A percentile compares a stretch with the other conserved stretches of the same genome.
Evolutionary conservation across 64 coral and sea anemone species (phyloP).

Genomic region (Cladopsammia gracilis): DNA sequence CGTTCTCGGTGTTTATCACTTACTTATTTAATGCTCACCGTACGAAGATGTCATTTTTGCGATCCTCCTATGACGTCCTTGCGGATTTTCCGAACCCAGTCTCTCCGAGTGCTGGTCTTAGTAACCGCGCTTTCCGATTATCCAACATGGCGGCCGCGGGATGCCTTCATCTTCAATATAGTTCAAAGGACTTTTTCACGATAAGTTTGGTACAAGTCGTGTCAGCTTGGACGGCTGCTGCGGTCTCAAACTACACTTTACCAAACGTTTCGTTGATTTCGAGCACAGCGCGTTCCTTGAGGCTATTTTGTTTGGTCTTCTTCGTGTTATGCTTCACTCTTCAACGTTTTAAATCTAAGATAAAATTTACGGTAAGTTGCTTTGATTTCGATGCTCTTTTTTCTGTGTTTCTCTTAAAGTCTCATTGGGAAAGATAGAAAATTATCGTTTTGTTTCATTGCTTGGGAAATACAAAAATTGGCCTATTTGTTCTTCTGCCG

Average conservation of each 20-base stretch:
- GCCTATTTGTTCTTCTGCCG: too few species aligned
- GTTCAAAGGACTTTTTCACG: constrained; percentile 30
- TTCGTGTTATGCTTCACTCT: constrained; percentile 21
- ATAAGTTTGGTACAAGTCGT: constrained; percentile 40
- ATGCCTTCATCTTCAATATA: neutral
- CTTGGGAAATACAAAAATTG: too few species aligned
- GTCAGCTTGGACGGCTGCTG: constrained; percentile 37
- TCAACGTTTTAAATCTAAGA: neutral
- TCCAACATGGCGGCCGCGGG: constrained; percentile 54
- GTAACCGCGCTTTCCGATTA: neutral
- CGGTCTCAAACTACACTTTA: constrained; percentile 62
- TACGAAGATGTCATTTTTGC: too few species aligned
- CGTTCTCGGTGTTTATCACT: too few species aligned
- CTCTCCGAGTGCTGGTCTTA: too few species aligned
- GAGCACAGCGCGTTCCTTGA: constrained; percentile 8
- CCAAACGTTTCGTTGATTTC: constrained; percentile 29
- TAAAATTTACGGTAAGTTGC: constrained; percentile 26
- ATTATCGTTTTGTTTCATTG: neutral
- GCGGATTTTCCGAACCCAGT: too few species aligned
- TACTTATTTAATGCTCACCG: too few species aligned
- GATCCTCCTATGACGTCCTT: too few species aligned
- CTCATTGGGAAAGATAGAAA: neutral
- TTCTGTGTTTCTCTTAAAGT: neutral
- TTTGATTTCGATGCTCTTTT: neutral
- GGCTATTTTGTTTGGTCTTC: constrained; percentile 53